A percentile compares a stretch with the other conserved stretches of the same genome.
phyloP scores from a whole-genome alignment of 2,113 vertebrate genomes.

The Uria aalge region DNA sequence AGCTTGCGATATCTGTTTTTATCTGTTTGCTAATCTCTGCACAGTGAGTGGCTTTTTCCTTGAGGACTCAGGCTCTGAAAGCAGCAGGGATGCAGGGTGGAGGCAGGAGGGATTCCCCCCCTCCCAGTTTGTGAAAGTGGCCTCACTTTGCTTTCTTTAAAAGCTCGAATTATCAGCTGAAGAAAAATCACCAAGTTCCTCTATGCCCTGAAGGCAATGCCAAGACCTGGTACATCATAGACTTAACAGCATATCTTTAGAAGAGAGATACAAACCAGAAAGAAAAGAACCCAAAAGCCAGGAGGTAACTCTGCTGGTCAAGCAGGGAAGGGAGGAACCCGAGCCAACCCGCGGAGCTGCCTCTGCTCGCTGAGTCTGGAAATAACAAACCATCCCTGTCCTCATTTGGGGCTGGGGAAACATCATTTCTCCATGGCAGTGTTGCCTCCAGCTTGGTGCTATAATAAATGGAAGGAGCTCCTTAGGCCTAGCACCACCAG shows the following conservation, averaged over 20 bases:
- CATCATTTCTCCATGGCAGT: not conserved
- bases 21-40: not conserved
- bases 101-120: not conserved
- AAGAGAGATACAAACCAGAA: not conserved
- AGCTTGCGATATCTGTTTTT: not conserved
- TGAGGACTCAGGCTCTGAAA: not conserved
- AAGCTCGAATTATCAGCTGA: not conserved
- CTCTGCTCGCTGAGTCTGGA: not conserved
- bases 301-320: not conserved
- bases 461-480: accelerated
- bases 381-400: not conserved
- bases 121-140: not conserved
- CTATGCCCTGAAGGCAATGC: not conserved
- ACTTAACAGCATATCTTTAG: not conserved
- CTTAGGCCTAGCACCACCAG: not conserved
- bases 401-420: not conserved
- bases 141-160: not conserved
- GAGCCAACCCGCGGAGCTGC: not conserved
- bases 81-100: not conserved
- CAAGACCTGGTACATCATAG: accelerated
- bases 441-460: accelerated
- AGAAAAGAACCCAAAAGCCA: not conserved
- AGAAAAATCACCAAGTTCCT: not conserved
- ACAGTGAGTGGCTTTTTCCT: not conserved
- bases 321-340: not conserved